phyloP scores from a whole-genome alignment of 2,113 vertebrate genomes.

The Zapornia atra region DNA sequence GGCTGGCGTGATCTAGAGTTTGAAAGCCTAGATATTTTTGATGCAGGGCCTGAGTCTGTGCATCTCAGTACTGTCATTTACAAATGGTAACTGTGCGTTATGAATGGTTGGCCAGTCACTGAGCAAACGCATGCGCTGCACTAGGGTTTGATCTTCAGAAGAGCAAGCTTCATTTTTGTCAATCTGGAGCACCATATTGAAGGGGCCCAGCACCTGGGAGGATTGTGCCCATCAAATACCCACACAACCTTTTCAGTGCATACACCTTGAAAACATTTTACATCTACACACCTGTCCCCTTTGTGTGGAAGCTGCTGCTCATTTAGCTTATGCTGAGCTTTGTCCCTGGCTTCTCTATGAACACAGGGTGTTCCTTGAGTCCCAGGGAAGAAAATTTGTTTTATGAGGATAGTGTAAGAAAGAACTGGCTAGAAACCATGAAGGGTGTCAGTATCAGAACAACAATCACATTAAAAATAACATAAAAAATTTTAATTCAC shows the following conservation, averaged over 20 bases:
- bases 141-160: neutral
- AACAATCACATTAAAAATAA: neutral
- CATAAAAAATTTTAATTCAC: neutral
- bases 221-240: neutral
- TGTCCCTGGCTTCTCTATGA: neutral
- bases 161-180: neutral
- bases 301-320: neutral
- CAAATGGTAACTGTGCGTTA: neutral
- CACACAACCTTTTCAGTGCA: neutral
- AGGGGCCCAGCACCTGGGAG: neutral
- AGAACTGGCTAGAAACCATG: neutral
- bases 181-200: neutral
- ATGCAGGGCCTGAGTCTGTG: neutral
- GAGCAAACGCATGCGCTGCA: neutral
- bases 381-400: neutral
- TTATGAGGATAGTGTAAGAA: neutral
- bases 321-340: neutral
- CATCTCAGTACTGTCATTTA: neutral
- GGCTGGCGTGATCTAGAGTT: neutral
- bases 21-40: neutral
- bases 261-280: neutral
- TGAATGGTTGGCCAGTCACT: neutral
- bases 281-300: neutral
- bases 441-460: neutral
- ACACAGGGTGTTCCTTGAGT: neutral